These are phyloP conservation scores for Odontocolon sp. DNA, from an alignment of 2,888 invertebrate species.

Conservation along the genomic window DNA sequence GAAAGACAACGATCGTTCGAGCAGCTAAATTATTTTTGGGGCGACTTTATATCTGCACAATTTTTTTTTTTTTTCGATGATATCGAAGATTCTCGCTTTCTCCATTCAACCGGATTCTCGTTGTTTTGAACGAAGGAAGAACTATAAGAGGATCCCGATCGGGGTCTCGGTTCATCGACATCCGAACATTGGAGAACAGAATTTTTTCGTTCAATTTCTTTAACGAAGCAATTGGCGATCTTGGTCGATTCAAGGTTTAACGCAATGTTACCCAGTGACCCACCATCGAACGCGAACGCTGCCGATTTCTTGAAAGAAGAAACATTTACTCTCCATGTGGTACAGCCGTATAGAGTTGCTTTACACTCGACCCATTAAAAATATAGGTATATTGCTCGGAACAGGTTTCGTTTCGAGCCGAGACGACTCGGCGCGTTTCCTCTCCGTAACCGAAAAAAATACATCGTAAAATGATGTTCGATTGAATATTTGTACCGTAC, in stretches of 20 bases:
- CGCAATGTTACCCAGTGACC: constrained; percentile 59
- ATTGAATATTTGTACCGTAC: too few species aligned
- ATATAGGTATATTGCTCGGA: constrained; percentile 60
- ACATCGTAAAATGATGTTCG: not conserved
- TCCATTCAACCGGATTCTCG: constrained; percentile 44
- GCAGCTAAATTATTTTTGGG: not conserved
- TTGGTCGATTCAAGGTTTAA: constrained; percentile 7
- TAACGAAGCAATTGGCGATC: too few species aligned
- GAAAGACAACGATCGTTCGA: too few species aligned
- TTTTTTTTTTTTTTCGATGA: not conserved
- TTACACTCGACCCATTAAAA: constrained; percentile 62
- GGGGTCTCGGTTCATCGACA: not conserved
- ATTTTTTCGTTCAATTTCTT: too few species aligned
- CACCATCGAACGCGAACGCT: constrained; percentile 36
- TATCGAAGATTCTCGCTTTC: constrained; percentile 45
- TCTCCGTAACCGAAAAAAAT: constrained; percentile 39
- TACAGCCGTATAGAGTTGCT: constrained; percentile 2
- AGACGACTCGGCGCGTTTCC: constrained; percentile 46
- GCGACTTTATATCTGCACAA: constrained; percentile 4
- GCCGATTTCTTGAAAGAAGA: constrained; percentile 13
- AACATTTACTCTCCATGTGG: constrained; percentile 21
- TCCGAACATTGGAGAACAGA: too few species aligned
- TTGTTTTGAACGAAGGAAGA: not conserved
- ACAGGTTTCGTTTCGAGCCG: constrained; percentile 66
- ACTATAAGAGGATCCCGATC: not conserved